Conservation (phyloP, 2,113 vertebrate species). For the Calidris pugnax region DNA sequence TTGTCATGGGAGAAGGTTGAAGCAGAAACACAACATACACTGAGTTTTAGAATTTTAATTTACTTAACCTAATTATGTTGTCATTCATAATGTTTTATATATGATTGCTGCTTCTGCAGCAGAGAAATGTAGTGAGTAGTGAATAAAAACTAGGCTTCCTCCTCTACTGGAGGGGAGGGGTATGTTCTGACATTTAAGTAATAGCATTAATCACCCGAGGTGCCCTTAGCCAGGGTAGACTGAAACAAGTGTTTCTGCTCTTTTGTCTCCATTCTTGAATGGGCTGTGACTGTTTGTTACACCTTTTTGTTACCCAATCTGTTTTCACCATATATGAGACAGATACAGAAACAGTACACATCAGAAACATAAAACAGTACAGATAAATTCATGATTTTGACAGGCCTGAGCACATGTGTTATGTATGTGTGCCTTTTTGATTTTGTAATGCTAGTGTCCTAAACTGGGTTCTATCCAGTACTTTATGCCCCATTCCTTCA, state of each 20-base stretch:
- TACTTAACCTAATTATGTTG: constrained; percentile 33
- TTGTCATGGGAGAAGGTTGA: not conserved
- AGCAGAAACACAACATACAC: not conserved
- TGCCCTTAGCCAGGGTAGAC: not conserved
- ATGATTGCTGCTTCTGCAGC: not conserved
- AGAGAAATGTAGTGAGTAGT: not conserved
- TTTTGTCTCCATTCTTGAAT: not conserved
- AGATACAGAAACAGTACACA: not conserved
- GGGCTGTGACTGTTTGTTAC: not conserved
- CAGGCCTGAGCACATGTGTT: not conserved
- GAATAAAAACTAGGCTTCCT: not conserved
- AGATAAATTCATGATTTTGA: not conserved
- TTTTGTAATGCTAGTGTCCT: not conserved
- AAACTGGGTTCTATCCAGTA: not conserved
- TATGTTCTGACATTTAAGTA: not conserved
- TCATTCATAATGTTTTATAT: constrained; percentile 33
- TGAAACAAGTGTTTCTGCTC: not conserved
- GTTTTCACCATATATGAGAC: not conserved
- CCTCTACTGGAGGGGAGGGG: not conserved
- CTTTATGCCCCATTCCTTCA: not conserved
- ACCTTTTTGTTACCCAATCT: not conserved
- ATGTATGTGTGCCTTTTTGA: not conserved
- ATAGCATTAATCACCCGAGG: not conserved
- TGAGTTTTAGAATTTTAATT: constrained; percentile 22
- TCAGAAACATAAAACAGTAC: not conserved